A percentile compares a stretch with the other conserved stretches of the same genome.
These are phyloP conservation scores for Xiphophorus couchianus DNA, from an alignment of 2,113 vertebrate species.

Conservation along the genomic window DNA sequence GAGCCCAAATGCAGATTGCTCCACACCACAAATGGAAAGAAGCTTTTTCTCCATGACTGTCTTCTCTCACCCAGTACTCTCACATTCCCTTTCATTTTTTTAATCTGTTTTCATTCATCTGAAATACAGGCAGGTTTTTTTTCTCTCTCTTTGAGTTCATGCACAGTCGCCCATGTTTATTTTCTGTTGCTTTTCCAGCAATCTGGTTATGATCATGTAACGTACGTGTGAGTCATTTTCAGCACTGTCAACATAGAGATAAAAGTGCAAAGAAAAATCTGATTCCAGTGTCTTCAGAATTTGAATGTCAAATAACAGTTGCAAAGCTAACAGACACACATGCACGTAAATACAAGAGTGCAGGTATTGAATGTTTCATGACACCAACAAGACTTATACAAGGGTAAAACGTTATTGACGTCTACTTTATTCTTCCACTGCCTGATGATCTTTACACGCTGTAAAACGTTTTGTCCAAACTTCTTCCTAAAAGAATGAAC, in stretches of 20 bases:
- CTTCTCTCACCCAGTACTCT: slow-evolving; percentile 22
- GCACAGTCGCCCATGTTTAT: slow-evolving; percentile 52
- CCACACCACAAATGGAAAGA: slow-evolving; percentile 44
- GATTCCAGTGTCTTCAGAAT: background rate
- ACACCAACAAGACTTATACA: background rate
- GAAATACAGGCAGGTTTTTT: slow-evolving; percentile 39
- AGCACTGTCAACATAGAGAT: slow-evolving; percentile 32
- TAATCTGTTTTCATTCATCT: slow-evolving; percentile 62
- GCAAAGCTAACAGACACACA: background rate
- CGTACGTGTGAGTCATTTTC: slow-evolving; percentile 24
- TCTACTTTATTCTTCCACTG: background rate
- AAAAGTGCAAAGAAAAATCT: slow-evolving; percentile 1
- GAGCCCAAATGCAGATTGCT: slow-evolving; percentile 46
- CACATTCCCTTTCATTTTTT: slow-evolving; percentile 31
- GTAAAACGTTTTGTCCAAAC: too few species aligned
- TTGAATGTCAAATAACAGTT: background rate
- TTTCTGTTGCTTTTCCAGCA: slow-evolving; percentile 48
- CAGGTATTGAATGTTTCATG: background rate
- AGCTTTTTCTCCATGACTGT: slow-evolving; percentile 12
- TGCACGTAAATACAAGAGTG: background rate
- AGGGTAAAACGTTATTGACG: background rate
- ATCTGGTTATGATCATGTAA: slow-evolving; percentile 55
- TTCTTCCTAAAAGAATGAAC: too few species aligned
- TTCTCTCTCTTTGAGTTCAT: slow-evolving; percentile 32
- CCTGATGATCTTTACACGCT: background rate